Evolutionary conservation across 2,797 vertebrate species (phyloP).

Genomic region (Thunnus albacares): DNA sequence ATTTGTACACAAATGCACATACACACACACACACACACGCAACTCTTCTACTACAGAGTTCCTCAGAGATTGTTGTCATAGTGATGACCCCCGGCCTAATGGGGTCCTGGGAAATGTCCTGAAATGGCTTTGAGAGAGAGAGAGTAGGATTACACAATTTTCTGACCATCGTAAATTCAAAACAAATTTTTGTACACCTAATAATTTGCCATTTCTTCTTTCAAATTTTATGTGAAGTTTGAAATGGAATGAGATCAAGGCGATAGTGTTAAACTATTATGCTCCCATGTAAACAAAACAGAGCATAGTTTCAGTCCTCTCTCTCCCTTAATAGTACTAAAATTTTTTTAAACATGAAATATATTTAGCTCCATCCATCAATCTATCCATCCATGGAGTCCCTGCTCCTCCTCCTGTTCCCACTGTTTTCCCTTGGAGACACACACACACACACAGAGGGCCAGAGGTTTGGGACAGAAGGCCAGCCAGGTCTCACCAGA

Average conservation of each 20-base stretch:
- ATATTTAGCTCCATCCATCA: conserved; percentile 54
- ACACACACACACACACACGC: conserved; percentile 16
- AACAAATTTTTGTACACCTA: conserved; percentile 34
- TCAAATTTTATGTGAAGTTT: not conserved
- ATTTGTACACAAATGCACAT: conserved; percentile 32
- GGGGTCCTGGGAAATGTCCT: conserved; percentile 83
- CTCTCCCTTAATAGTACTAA: not conserved
- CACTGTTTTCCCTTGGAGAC: conserved; percentile 63
- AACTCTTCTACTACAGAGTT: conserved; percentile 46
- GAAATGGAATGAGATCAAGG: conserved; percentile 9
- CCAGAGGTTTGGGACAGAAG: conserved; percentile 65
- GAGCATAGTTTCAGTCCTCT: not conserved
- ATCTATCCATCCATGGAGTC: conserved; percentile 36
- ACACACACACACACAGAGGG: conserved; percentile 34
- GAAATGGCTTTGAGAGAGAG: conserved; percentile 50
- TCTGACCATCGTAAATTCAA: conserved; percentile 25
- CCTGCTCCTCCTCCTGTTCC: conserved; percentile 40
- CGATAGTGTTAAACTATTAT: conserved; percentile 5
- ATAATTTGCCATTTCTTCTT: conserved; percentile 30
- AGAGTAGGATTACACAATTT: conserved; percentile 44
- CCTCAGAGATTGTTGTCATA: conserved; percentile 59
- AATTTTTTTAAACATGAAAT: conserved; percentile 19
- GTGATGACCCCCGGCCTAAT: conserved; percentile 57
- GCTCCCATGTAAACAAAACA: conserved; percentile 1
- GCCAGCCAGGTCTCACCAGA: conserved; percentile 61